These are phyloP conservation scores for Poecilia wingei DNA, from an alignment of 2,797 vertebrate genomes.

Conservation along the genomic window DNA sequence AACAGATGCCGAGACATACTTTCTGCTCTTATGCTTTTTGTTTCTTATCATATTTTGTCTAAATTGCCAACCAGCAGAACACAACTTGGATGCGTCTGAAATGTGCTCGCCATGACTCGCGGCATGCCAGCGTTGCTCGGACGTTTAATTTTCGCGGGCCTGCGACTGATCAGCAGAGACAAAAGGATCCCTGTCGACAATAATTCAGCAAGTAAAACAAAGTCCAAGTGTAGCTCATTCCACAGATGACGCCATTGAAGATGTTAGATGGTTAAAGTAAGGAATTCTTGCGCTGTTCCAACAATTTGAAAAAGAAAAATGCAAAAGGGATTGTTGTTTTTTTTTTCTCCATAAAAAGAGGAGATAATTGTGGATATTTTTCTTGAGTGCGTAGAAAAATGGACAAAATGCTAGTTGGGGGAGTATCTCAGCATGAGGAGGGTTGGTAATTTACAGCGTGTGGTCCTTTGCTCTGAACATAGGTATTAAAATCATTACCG, in stretches of 20 bases:
- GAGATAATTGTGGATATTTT: constrained; percentile 6
- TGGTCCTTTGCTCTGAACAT: constrained; percentile 57
- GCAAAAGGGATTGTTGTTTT: constrained; percentile 8
- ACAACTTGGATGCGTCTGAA: constrained; percentile 26
- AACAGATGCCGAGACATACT: constrained; percentile 50
- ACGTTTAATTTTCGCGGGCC: constrained; percentile 22
- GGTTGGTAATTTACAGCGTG: constrained; percentile 58
- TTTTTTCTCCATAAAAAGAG: constrained; percentile 9
- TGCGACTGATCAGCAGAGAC: constrained; percentile 32
- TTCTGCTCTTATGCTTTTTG: constrained; percentile 25
- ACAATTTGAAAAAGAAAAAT: constrained; percentile 10
- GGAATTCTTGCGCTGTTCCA: constrained; percentile 1
- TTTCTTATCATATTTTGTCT: constrained; percentile 51
- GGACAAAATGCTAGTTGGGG: constrained; percentile 17
- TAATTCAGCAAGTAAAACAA: neutral
- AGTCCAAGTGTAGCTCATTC: neutral
- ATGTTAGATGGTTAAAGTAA: constrained; percentile 7
- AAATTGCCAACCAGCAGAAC: constrained; percentile 43
- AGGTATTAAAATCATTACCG: constrained; percentile 71
- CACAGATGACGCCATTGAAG: neutral
- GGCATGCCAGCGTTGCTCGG: constrained; percentile 38
- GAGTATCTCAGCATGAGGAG: constrained; percentile 27
- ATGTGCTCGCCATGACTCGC: constrained; percentile 38
- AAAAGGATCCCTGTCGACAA: neutral
- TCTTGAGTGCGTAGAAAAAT: constrained; percentile 6